Conservation (phyloP, 2,888 invertebrate species). For the Melieria crassipennis region DNA sequence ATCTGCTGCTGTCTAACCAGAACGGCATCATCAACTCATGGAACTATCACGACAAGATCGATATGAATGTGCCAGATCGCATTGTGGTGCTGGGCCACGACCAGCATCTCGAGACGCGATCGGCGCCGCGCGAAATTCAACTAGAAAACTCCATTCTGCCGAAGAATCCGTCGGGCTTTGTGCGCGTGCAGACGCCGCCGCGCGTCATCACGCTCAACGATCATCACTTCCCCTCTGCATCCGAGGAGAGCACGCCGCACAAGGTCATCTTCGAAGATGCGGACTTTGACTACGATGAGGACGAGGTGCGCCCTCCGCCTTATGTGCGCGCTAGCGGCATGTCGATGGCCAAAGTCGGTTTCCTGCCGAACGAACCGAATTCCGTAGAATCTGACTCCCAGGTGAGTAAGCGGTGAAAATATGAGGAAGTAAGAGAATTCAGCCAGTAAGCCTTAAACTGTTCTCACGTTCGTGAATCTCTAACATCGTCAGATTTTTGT, state of each 20-base stretch:
- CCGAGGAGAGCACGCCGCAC: constrained; percentile 66
- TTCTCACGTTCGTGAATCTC: too few species aligned
- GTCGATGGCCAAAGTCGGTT: constrained; percentile 52
- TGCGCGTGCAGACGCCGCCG: constrained; percentile 90
- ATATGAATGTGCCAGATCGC: constrained; percentile 94
- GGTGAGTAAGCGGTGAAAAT: constrained; percentile 42
- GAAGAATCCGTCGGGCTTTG: constrained; percentile 74
- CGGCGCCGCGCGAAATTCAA: constrained; percentile 86
- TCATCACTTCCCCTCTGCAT: constrained; percentile 81
- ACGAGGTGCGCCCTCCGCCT: constrained; percentile 54
- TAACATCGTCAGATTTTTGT: too few species aligned
- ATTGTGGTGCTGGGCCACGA: constrained; percentile 88
- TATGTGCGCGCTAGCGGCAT: constrained; percentile 57
- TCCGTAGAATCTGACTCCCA: constrained; percentile 63
- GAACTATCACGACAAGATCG: constrained; percentile 79
- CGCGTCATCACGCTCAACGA: constrained; percentile 86
- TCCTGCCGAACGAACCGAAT: constrained; percentile 56
- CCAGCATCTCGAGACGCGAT: constrained; percentile 75
- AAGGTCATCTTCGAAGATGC: constrained; percentile 40
- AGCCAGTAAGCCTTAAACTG: too few species aligned
- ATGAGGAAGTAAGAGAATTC: too few species aligned
- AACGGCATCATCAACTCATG: constrained; percentile 70
- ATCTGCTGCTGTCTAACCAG: constrained; percentile 71
- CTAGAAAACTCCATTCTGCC: constrained; percentile 83
- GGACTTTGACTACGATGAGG: constrained; percentile 50